Evolutionary conservation across 2,888 invertebrate genomes (phyloP), one percentile per base, ranked within the genome.

Genomic region (Heliconius aoede): DNA sequence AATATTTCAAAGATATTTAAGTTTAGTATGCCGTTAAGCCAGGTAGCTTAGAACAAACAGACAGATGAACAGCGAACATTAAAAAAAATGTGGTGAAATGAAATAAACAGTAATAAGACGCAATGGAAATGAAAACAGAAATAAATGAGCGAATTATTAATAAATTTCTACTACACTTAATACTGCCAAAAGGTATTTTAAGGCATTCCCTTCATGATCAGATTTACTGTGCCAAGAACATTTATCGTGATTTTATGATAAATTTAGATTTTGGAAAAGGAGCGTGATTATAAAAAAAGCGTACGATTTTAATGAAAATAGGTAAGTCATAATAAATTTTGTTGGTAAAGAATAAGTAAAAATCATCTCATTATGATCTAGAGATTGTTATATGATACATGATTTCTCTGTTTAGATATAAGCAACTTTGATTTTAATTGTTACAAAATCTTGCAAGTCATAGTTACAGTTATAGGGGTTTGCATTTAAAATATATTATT

Each of bases 21-120:
- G 40, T 75, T 73, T 73, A 73, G 67, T 72, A 58, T n/a, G 61
- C 58, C 76, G 72, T 76, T 64, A 74, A 79, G 76, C 78, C 76
- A 81, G 81, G 81, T 81, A 81, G 80, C 80, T 76, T 73, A 80
- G 83, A 79, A 79, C 79, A 74, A 81, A 81, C 82, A 83, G 81
- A 82, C 81, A 83, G 83, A 83, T 77, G 77, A 76, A 79, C 64
- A 72, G 72, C 62, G 76, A 78, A 69, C 64, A 60, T 77, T 26
- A 72, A 32, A 58, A 40, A 58, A 65, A 61, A 68, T 21, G 28
- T 15, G 11, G 24, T 55, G 32, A 58, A 74, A 64, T 21, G 68
- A 77, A 71, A 60, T 8, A 72, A 51, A 76, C 32, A 69, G 58
- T 60, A 72, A n/a, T 18, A 71, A 71, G 46, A 69, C 7, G 60